Evolutionary conservation across 2,113 vertebrate species (phyloP), one percentile per base, ranked within the genome.

Genomic region (Caloenas nicobarica): DNA sequence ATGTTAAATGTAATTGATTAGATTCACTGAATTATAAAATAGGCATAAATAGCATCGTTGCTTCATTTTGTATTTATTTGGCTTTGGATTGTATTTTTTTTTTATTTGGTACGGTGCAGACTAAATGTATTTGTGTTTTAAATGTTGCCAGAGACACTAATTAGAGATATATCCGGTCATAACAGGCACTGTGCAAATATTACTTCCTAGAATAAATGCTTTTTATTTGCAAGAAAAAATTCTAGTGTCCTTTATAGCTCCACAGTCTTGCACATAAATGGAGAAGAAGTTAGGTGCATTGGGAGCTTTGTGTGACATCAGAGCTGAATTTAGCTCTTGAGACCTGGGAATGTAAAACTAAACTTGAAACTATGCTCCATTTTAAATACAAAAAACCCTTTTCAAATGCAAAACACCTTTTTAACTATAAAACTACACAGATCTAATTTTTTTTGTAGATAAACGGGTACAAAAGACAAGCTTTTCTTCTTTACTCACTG

Each of bases 121-220:
- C 10, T 79, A 71, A 64, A 81, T 71, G 40, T 61, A 25, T 77
- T 94, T 74, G 15, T 92, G 23, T 79, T 93, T 84, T 81, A 95
- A 71, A 91, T 87, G 65, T 84, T 95, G 65, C 86, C 88, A 81
- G 61, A 91, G 83, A 81, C 80, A 83, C 68, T 62, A 82, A 81
- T 94, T 90, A 93, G 58, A 84, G 84, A 74, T 50, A 72, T 28
- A 84, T 38, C 34, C 83, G 92, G 46, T 71, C 64, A 81, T 86
- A 77, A 60, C 54, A 71, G 51, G 14, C 60, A 60, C 51, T 84
- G 42, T 53, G 16, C 36, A 79, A 88, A 53, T 66, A 84, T 84
- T 85, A 12, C 48, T 81, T 84, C 69, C 61, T 69, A 64, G 61
- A 85, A 93, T 53, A 91, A 93, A 78, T 28, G 16, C 0, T 6